phyloP scores from a whole-genome alignment of 2,113 vertebrate genomes.

The Bungarus multicinctus region DNA sequence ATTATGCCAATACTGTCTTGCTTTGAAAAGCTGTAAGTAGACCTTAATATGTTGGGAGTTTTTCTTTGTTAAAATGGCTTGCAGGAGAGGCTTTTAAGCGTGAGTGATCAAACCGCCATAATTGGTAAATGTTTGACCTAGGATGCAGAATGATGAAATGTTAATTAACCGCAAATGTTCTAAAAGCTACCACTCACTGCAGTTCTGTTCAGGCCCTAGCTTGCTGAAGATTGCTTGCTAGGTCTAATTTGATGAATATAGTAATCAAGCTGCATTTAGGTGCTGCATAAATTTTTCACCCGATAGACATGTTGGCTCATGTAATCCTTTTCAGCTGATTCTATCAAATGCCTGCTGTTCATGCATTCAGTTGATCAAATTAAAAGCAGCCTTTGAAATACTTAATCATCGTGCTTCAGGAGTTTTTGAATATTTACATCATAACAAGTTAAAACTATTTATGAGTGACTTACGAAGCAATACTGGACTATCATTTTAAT shows the following conservation, averaged over 20 bases:
- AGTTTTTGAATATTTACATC: constrained; percentile 40
- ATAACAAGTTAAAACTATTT: constrained; percentile 23
- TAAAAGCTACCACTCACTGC: constrained; percentile 27
- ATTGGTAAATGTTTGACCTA: constrained; percentile 58
- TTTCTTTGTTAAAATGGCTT: constrained; percentile 12
- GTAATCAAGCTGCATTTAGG: constrained; percentile 69
- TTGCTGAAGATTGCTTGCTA: constrained; percentile 58
- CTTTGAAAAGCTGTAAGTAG: constrained; percentile 27
- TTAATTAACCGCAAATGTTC: constrained; percentile 52
- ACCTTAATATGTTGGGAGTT: constrained; percentile 19
- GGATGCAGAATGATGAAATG: constrained; percentile 21
- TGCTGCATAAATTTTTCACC: constrained; percentile 70
- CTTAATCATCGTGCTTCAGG: constrained; percentile 65
- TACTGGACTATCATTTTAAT: not conserved
- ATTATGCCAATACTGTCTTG: not conserved
- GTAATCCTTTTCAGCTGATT: constrained; percentile 67
- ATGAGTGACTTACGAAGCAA: constrained; percentile 20
- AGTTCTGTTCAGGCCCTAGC: constrained; percentile 39
- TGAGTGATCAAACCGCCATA: constrained; percentile 45
- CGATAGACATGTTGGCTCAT: constrained; percentile 58
- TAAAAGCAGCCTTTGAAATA: constrained; percentile 66
- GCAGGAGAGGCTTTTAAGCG: constrained; percentile 38
- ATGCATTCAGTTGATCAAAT: constrained; percentile 74
- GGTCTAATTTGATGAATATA: constrained; percentile 61
- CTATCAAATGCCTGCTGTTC: constrained; percentile 68